These are phyloP conservation scores for Heteromyza rotundicornis DNA, from an alignment of 2,888 invertebrate species.

Conservation along the genomic window DNA sequence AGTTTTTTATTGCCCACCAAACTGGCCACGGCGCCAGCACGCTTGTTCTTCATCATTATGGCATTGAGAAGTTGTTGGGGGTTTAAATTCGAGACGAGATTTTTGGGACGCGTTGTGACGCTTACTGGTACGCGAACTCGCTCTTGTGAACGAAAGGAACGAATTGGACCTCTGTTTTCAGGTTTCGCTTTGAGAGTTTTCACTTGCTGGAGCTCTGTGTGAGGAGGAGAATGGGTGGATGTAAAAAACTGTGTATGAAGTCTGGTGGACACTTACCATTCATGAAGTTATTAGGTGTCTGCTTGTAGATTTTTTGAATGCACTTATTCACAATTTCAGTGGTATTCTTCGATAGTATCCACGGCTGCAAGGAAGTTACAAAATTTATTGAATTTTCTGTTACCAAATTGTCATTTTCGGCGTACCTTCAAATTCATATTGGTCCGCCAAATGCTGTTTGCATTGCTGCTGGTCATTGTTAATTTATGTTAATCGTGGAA, in stretches of 20 bases:
- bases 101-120: too few relatives aligned
- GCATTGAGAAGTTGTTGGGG: neutral
- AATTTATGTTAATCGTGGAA: slow-evolving; percentile 8
- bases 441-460: slow-evolving; percentile 41
- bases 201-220: slow-evolving; percentile 17
- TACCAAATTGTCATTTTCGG: neutral
- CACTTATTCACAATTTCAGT: slow-evolving; percentile 39
- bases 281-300: slow-evolving; percentile 35
- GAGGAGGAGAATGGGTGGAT: neutral
- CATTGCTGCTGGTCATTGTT: slow-evolving; percentile 38
- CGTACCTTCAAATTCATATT: slow-evolving; percentile 41
- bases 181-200: slow-evolving; percentile 19
- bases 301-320: slow-evolving; percentile 40
- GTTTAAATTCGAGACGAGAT: too few relatives aligned
- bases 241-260: too few relatives aligned
- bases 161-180: slow-evolving; percentile 35
- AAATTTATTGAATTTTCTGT: neutral
- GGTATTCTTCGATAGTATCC: slow-evolving; percentile 41
- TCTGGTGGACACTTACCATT: slow-evolving; percentile 32
- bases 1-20: slow-evolving; percentile 27
- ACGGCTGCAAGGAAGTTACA: slow-evolving; percentile 31
- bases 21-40: neutral
- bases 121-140: slow-evolving; percentile 8
- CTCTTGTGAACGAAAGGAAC: slow-evolving; percentile 23
- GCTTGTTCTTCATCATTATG: slow-evolving; percentile 8